Conservation (phyloP, 2,113 vertebrate genomes). For the Theristicus caerulescens region DNA sequence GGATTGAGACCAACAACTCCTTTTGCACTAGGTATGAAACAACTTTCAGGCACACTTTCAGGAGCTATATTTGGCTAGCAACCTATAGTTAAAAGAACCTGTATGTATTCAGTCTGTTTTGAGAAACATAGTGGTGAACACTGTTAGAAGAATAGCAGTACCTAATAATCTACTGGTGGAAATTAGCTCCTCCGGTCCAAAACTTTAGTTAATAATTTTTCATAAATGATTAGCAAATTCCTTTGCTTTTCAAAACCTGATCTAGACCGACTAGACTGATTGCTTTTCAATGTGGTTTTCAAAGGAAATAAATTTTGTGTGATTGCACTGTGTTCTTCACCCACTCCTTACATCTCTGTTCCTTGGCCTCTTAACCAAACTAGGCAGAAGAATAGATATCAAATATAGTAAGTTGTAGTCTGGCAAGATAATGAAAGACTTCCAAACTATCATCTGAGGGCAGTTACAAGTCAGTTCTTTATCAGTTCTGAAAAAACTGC, state of each 20-base stretch:
- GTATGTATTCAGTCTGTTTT: not conserved
- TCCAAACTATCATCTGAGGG: not conserved
- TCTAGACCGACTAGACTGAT: not conserved
- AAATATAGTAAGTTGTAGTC: not conserved
- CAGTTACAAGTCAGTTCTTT: not conserved
- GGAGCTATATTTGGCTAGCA: not conserved
- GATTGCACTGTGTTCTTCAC: not conserved
- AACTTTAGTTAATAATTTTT: not conserved
- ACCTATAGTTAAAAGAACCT: not conserved
- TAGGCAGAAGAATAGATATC: not conserved
- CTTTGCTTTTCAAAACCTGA: not conserved
- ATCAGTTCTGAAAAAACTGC: not conserved
- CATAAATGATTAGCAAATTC: not conserved
- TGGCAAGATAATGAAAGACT: not conserved
- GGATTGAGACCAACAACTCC: not conserved
- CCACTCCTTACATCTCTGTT: not conserved
- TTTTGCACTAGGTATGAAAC: not conserved
- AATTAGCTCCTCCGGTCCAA: not conserved
- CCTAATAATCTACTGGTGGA: not conserved
- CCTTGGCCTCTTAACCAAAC: not conserved
- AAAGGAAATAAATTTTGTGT: not conserved
- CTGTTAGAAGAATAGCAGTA: not conserved
- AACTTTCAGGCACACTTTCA: not conserved
- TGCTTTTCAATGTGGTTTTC: not conserved
- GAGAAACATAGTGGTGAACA: not conserved